phyloP scores from a whole-genome alignment of 2,888 invertebrate species.

The Coenonympha arcania region DNA sequence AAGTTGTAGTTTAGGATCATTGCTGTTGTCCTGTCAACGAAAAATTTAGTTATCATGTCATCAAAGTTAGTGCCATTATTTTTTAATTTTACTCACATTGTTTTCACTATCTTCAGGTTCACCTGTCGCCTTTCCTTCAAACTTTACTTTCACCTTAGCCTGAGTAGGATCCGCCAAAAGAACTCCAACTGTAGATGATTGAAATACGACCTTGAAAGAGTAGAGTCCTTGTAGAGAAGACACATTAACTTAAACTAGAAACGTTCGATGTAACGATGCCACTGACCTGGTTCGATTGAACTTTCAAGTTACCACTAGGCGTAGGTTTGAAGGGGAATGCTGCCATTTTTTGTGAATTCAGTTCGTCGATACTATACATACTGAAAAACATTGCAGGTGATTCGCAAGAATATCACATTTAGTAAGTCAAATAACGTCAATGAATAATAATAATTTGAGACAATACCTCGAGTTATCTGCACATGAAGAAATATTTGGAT shows the following conservation, averaged over 20 bases:
- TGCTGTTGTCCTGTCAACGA: slow-evolving; percentile 35
- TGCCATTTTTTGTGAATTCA: slow-evolving; percentile 43
- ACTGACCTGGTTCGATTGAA: slow-evolving; percentile 78
- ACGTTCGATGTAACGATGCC: neutral
- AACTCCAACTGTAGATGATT: slow-evolving; percentile 79
- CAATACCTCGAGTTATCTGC: slow-evolving; percentile 60
- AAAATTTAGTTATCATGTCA: slow-evolving; percentile 4
- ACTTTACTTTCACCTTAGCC: slow-evolving; percentile 77
- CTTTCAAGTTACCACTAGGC: slow-evolving; percentile 80
- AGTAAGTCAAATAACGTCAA: no score
- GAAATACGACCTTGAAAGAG: slow-evolving; percentile 77
- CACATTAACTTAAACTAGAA: neutral
- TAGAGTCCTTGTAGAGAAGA: neutral
- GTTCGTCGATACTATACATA: slow-evolving; percentile 44
- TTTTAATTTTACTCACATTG: slow-evolving; percentile 34
- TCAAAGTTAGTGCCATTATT: neutral
- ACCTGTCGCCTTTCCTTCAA: slow-evolving; percentile 53
- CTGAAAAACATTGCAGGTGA: no score
- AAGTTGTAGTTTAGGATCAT: slow-evolving; percentile 39
- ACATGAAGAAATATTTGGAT: slow-evolving; percentile 43
- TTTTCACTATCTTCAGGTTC: slow-evolving; percentile 44
- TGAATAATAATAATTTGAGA: no score
- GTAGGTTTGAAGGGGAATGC: slow-evolving; percentile 79
- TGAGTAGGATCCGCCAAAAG: slow-evolving; percentile 78
- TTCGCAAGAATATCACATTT: no score